These are phyloP conservation scores for Andrena dorsata DNA, from an alignment of 2,888 invertebrate genomes.

Conservation along the genomic window DNA sequence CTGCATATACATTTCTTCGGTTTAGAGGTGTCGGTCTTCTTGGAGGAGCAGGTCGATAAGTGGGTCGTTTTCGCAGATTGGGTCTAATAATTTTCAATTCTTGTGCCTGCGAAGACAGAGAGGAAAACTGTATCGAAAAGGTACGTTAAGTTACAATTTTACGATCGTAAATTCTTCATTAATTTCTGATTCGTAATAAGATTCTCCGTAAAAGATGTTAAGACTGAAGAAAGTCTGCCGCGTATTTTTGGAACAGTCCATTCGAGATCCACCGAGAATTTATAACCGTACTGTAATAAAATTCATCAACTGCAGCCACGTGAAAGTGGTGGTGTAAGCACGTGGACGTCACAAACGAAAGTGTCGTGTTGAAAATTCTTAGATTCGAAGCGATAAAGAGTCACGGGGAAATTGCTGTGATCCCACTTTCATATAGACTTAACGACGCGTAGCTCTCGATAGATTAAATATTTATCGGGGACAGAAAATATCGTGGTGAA, in stretches of 20 bases:
- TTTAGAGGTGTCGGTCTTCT: constrained; percentile 73
- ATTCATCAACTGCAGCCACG: constrained; percentile 45
- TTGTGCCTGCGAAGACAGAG: constrained; percentile 77
- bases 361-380: constrained; percentile 22
- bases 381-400: constrained; percentile 9
- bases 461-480: neutral
- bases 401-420: neutral
- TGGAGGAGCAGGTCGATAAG: constrained; percentile 70
- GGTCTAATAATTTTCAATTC: constrained; percentile 78
- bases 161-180: no score
- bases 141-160: neutral
- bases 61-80: constrained; percentile 74
- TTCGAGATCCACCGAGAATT: neutral
- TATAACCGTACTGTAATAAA: constrained; percentile 32
- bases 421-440: neutral
- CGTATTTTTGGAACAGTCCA: neutral
- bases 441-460: neutral
- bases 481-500: neutral
- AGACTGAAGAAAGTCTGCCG: no score
- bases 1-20: constrained; percentile 81
- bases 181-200: no score
- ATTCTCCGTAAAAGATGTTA: no score
- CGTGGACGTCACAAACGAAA: constrained; percentile 38
- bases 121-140: constrained; percentile 25
- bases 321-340: constrained; percentile 59